Conservation (phyloP, 2,113 vertebrate genomes). For the Cranoglanis bouderius region DNA sequence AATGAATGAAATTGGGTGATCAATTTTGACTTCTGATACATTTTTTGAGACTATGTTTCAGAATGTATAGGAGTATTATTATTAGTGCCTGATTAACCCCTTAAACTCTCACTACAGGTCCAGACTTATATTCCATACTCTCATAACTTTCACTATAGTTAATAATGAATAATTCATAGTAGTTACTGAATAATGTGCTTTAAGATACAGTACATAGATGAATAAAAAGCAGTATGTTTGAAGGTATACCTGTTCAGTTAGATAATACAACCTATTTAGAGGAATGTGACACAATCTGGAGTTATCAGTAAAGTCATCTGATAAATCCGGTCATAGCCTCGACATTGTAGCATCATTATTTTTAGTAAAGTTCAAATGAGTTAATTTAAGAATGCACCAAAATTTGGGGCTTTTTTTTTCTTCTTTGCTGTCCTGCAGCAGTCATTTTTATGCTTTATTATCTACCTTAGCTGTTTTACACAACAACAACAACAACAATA, state of each 20-base stretch:
- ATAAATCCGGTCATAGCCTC: not conserved
- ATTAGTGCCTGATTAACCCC: not conserved
- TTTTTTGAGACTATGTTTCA: not conserved
- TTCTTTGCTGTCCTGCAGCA: not conserved
- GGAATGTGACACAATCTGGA: no score
- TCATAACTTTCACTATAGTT: not conserved
- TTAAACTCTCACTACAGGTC: not conserved
- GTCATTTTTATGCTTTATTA: not conserved
- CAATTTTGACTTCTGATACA: not conserved
- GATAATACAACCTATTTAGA: no score
- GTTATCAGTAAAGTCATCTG: not conserved
- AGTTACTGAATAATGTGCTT: not conserved
- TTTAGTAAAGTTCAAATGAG: not conserved
- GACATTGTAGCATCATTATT: not conserved
- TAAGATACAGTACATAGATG: not conserved
- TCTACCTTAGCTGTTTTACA: not conserved
- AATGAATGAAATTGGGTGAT: no score
- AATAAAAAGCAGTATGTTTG: not conserved
- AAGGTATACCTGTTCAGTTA: not conserved
- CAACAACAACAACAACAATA: not conserved
- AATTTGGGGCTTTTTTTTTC: not conserved
- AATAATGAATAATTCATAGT: not conserved
- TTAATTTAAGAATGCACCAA: not conserved
- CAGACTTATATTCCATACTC: not conserved
- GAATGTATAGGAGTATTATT: not conserved